phyloP scores from a whole-genome alignment of 2,888 invertebrate species.

The Lepidochrysops patricia region DNA sequence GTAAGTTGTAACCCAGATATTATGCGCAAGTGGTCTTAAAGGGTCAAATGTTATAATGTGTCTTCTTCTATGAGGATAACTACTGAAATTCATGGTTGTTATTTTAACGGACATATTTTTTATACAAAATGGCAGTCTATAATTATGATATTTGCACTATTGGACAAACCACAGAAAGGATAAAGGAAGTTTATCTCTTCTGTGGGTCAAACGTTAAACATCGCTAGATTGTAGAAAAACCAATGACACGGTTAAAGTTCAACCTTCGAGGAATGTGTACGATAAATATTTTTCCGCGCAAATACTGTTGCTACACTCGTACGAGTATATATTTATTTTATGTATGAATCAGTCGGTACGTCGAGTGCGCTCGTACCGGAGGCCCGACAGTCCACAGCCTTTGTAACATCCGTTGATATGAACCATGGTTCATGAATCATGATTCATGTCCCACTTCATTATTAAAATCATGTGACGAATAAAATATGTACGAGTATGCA shows the following conservation, averaged over 20 bases:
- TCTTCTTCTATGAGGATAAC: too few relatives aligned
- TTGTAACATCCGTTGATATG: conserved; percentile 1
- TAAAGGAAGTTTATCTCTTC: too few relatives aligned
- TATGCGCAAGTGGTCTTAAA: too few relatives aligned
- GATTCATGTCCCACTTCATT: background rate
- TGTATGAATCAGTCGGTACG: background rate
- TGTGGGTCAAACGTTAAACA: background rate
- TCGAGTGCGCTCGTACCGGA: background rate
- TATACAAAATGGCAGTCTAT: too few relatives aligned
- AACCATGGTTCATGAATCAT: background rate
- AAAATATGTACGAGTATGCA: too few relatives aligned
- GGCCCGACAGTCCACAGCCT: background rate
- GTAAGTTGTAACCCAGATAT: too few relatives aligned
- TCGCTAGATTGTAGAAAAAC: background rate
- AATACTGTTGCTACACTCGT: background rate
- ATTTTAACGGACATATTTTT: too few relatives aligned
- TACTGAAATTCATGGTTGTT: too few relatives aligned
- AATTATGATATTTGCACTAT: too few relatives aligned
- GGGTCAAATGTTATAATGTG: too few relatives aligned
- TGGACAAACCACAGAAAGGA: too few relatives aligned
- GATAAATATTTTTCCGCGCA: background rate
- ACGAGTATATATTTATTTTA: background rate
- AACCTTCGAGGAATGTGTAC: background rate
- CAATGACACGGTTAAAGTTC: background rate
- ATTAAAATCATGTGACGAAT: background rate